Conservation (phyloP, 2,888 invertebrate genomes). For the Scaptomyza polygonia region DNA sequence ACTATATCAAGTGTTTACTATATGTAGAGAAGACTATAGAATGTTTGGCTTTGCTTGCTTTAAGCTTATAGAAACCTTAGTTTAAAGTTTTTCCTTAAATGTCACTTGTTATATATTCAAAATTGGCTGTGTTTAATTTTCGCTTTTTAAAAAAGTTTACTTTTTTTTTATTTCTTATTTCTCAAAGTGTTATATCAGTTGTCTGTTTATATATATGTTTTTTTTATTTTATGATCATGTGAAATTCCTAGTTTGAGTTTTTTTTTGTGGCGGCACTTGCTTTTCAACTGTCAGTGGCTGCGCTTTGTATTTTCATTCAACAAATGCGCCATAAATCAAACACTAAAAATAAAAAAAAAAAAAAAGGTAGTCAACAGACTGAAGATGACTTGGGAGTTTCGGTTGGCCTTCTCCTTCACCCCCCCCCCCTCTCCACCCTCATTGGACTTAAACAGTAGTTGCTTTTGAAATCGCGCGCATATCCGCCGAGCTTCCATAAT, state of each 20-base stretch:
- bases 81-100: too few relatives aligned
- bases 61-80: not conserved
- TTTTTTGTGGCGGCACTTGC: conserved; percentile 65
- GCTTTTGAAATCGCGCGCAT: conserved; percentile 81
- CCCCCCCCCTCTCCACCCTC: not conserved
- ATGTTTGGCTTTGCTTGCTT: not conserved
- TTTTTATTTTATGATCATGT: conserved; percentile 74
- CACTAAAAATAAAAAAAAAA: too few relatives aligned
- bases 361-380: conserved; percentile 12
- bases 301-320: conserved; percentile 68
- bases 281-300: conserved; percentile 62
- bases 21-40: not conserved
- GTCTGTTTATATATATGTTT: conserved; percentile 3
- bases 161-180: not conserved
- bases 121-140: too few relatives aligned
- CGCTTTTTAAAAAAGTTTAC: too few relatives aligned
- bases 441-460: conserved; percentile 70
- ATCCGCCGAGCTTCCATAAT: conserved; percentile 81
- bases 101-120: too few relatives aligned
- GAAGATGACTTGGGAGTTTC: not conserved
- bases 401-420: too few relatives aligned
- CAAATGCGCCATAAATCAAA: conserved; percentile 75
- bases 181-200: conserved; percentile 4
- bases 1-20: too few relatives aligned
- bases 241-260: conserved; percentile 72